These are phyloP conservation scores for Amphipoea lucens DNA, from an alignment of 2,888 invertebrate genomes.

Conservation along the genomic window DNA sequence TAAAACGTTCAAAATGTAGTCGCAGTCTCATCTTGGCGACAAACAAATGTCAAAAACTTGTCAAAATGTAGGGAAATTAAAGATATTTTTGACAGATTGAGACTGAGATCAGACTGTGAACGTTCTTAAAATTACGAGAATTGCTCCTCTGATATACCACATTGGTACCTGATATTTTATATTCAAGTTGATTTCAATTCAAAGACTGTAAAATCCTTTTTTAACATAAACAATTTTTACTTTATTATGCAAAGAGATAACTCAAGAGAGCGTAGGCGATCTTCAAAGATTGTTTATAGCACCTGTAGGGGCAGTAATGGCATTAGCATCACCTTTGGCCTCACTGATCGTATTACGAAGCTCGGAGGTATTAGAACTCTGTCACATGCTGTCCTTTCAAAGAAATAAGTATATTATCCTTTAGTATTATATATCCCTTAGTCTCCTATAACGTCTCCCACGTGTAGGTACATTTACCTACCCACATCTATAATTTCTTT, in stretches of 20 bases:
- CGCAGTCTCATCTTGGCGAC: too few species aligned
- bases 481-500: not conserved
- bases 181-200: not conserved
- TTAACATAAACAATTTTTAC: not conserved
- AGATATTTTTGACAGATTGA: too few species aligned
- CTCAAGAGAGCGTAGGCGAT: not conserved
- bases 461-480: conserved; percentile 3
- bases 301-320: not conserved
- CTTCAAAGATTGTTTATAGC: conserved; percentile 2
- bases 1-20: too few species aligned
- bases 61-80: too few species aligned
- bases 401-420: conserved; percentile 13
- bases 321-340: conserved; percentile 19
- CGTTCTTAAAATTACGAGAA: too few species aligned
- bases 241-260: not conserved
- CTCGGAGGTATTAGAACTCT: not conserved
- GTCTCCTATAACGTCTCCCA: conserved; percentile 10
- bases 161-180: not conserved
- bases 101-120: too few species aligned
- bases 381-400: conserved; percentile 3
- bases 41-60: too few species aligned
- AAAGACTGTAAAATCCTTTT: not conserved
- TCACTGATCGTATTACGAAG: conserved; percentile 30
- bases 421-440: not conserved
- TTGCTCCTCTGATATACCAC: too few species aligned